Evolutionary conservation across 2,113 vertebrate genomes (phyloP).

Genomic region (Lampris megalopsis): DNA sequence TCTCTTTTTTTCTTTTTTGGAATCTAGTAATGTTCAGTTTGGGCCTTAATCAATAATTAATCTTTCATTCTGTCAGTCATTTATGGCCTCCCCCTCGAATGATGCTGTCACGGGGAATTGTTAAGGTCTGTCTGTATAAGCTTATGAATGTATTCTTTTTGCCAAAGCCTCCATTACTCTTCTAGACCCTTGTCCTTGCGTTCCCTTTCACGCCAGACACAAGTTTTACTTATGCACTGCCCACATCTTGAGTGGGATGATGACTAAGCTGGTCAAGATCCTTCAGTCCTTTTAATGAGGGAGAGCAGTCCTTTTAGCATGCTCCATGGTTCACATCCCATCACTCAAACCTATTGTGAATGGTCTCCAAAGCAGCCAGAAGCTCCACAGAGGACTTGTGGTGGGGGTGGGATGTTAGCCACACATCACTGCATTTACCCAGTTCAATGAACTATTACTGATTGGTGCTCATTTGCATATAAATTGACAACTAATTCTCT

Average conservation of each 20-base stretch:
- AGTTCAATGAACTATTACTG: slow-evolving; percentile 58
- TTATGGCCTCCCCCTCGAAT: too few relatives aligned
- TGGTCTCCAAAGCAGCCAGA: slow-evolving; percentile 2
- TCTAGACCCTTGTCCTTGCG: neutral
- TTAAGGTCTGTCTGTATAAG: too few relatives aligned
- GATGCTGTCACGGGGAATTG: too few relatives aligned
- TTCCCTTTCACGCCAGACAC: neutral
- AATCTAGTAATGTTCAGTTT: too few relatives aligned
- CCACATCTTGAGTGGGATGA: neutral
- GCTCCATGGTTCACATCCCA: slow-evolving; percentile 31
- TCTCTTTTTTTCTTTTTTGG: too few relatives aligned
- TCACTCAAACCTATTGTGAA: slow-evolving; percentile 27
- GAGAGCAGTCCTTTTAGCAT: neutral
- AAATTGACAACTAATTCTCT: slow-evolving; percentile 66
- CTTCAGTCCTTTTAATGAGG: neutral
- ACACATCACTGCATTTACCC: slow-evolving; percentile 64
- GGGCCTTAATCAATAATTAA: too few relatives aligned
- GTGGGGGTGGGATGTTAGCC: slow-evolving; percentile 36
- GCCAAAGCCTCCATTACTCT: neutral
- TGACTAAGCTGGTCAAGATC: neutral
- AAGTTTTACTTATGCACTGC: neutral
- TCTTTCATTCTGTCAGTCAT: too few relatives aligned
- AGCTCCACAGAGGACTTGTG: slow-evolving; percentile 43
- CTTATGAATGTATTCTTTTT: too few relatives aligned
- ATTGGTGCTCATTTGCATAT: slow-evolving; percentile 76